These are phyloP conservation scores for Hydrochoerus hydrochaeris DNA, from an alignment of 2,113 vertebrate species.

Conservation along the genomic window DNA sequence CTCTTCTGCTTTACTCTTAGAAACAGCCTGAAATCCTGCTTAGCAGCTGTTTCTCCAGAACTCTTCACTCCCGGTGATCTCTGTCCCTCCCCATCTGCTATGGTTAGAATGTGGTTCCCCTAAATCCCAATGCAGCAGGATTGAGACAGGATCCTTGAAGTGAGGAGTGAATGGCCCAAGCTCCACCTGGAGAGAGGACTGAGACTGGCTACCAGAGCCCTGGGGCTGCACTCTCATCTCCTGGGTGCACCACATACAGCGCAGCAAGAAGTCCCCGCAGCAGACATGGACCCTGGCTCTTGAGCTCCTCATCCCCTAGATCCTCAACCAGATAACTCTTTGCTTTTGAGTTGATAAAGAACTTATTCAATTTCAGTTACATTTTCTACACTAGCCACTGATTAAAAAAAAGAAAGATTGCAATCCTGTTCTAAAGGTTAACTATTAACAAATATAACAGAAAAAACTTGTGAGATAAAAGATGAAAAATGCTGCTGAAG, in stretches of 20 bases:
- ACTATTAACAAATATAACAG: neutral
- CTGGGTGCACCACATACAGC: neutral
- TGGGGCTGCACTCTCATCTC: neutral
- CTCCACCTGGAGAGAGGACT: neutral
- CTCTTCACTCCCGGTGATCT: neutral
- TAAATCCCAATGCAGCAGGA: neutral
- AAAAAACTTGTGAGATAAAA: neutral
- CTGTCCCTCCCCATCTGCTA: neutral
- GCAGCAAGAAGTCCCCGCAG: neutral
- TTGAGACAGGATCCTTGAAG: neutral
- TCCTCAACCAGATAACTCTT: neutral
- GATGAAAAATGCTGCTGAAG: neutral
- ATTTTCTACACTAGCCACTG: neutral
- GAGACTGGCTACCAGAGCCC: neutral
- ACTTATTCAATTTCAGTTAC: neutral
- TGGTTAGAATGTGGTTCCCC: neutral
- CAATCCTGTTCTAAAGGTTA: neutral
- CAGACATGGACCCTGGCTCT: fast-evolving
- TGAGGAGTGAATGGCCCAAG: neutral
- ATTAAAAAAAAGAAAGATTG: neutral
- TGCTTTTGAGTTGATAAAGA: neutral
- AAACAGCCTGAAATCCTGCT: neutral
- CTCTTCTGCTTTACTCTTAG: neutral
- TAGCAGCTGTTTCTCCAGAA: neutral
- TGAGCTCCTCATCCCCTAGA: neutral